Evolutionary conservation across 2,113 vertebrate species (phyloP).

Genomic region (Phalacrocorax pelagicus): DNA sequence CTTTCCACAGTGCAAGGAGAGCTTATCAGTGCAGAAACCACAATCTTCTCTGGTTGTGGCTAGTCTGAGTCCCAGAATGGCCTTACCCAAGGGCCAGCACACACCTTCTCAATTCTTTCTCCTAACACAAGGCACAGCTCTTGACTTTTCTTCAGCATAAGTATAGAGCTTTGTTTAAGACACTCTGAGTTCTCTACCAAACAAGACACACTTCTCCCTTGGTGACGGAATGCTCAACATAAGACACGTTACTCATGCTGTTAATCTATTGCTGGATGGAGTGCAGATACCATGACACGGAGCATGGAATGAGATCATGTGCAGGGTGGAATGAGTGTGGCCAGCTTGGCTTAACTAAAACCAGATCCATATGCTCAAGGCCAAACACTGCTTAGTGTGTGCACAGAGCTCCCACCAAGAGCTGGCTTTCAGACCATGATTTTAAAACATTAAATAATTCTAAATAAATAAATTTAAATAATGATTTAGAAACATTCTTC

Average conservation of each 20-base stretch:
- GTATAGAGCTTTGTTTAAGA: constrained; percentile 5
- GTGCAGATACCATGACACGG: constrained; percentile 39
- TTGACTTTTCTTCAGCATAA: neutral
- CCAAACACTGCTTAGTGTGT: constrained; percentile 18
- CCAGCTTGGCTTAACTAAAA: constrained; percentile 54
- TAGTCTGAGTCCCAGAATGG: neutral
- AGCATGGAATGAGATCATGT: constrained; percentile 48
- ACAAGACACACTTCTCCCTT: constrained; percentile 15
- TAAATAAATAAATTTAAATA: neutral
- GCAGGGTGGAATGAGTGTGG: constrained; percentile 39
- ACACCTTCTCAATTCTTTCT: neutral
- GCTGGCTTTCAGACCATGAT: neutral
- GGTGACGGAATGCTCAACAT: constrained; percentile 37
- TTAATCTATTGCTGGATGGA: constrained; percentile 37
- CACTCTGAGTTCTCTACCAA: neutral
- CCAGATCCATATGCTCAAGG: constrained; percentile 4
- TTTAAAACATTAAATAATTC: neutral
- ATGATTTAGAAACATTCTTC: neutral
- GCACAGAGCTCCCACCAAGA: constrained; percentile 6
- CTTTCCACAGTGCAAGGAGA: neutral
- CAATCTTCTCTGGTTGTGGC: neutral
- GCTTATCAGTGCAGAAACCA: neutral
- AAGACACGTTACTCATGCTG: constrained; percentile 4
- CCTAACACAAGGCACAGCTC: neutral
- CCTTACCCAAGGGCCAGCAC: neutral